Conservation (phyloP, 2,113 vertebrate genomes). For the Phoxinus phoxinus region DNA sequence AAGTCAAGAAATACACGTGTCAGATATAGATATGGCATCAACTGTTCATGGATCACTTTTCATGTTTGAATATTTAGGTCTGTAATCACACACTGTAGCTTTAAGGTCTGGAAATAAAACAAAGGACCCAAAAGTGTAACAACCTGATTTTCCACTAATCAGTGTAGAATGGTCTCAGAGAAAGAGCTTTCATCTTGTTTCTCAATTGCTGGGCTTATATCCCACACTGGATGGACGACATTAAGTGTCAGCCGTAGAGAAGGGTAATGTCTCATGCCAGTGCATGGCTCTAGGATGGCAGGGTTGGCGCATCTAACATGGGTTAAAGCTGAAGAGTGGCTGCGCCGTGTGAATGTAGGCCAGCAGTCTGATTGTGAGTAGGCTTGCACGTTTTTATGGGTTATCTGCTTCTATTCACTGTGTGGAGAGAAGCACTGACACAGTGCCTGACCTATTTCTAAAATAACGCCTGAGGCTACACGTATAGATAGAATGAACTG, state of each 20-base stretch:
- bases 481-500: conserved; percentile 80
- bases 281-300: conserved; percentile 11
- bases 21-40: not conserved
- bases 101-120: conserved; percentile 24
- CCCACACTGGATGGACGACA: conserved; percentile 4
- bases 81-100: conserved; percentile 18
- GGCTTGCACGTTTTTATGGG: conserved; percentile 76
- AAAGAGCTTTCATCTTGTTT: conserved; percentile 18
- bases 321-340: conserved; percentile 72
- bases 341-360: conserved; percentile 80
- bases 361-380: conserved; percentile 75
- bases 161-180: conserved; percentile 3
- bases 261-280: conserved; percentile 6
- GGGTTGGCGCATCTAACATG: conserved; percentile 69
- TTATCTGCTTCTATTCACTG: conserved; percentile 77
- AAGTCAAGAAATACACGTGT: not conserved
- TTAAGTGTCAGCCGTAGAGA: conserved; percentile 4
- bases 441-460: conserved; percentile 81
- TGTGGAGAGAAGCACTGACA: conserved; percentile 78
- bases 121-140: conserved; percentile 21
- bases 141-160: conserved; percentile 7
- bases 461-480: conserved; percentile 73
- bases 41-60: conserved; percentile 3
- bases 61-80: not conserved
- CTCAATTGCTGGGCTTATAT: conserved; percentile 22